phyloP scores from a whole-genome alignment of 2,888 invertebrate genomes.

The Apomyelois bistriatella region DNA sequence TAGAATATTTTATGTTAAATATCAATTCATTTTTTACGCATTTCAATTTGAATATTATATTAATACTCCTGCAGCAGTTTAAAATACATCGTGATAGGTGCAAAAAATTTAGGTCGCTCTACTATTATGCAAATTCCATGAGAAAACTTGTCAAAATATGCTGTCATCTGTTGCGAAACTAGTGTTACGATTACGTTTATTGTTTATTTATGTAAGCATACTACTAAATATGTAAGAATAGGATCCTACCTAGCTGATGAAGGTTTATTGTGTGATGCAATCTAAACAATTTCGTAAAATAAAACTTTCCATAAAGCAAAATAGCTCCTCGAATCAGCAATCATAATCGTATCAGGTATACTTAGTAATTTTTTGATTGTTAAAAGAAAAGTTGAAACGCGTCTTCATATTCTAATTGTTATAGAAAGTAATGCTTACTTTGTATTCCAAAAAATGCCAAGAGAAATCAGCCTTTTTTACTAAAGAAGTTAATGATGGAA shows the following conservation, averaged over 20 bases:
- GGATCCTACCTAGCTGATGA: neutral
- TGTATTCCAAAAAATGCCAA: neutral
- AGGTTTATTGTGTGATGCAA: neutral
- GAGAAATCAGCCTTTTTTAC: neutral
- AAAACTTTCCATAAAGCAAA: no score
- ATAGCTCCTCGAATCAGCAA: no score
- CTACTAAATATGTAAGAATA: neutral
- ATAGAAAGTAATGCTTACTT: no score
- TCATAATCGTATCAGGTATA: neutral
- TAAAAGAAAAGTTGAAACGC: neutral
- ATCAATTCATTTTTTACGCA: no score
- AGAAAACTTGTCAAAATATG: constrained; percentile 3
- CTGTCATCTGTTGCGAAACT: constrained; percentile 1
- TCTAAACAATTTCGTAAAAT: neutral
- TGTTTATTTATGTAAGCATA: constrained; percentile 1
- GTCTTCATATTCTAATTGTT: neutral
- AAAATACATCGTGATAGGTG: neutral
- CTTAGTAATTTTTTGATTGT: neutral
- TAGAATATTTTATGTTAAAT: no score
- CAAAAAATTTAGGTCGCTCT: neutral
- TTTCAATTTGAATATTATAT: no score
- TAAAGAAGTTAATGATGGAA: neutral
- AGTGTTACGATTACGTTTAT: constrained; percentile 5
- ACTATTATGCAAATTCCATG: neutral
- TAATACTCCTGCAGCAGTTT: neutral